Conservation (phyloP, 2,888 invertebrate genomes). For the Chaitophorus viminalis region DNA sequence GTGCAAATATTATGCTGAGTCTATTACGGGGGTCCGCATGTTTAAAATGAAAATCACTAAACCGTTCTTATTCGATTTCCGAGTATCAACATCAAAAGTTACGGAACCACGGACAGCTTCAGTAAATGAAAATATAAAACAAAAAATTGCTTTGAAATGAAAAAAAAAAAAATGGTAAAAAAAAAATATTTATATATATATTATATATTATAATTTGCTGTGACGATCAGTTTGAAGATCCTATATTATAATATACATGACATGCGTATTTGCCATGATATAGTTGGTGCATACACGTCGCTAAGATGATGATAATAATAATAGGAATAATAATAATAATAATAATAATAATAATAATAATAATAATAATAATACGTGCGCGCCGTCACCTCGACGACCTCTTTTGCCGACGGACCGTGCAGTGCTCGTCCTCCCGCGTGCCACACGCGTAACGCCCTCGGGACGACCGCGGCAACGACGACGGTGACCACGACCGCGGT, state of each 20-base stretch:
- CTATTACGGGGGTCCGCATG: too few relatives aligned
- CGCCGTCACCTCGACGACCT: conserved; percentile 23
- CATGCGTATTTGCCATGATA: not conserved
- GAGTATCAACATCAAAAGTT: too few relatives aligned
- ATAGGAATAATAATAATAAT: not conserved
- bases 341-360: not conserved
- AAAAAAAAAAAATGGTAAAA: too few relatives aligned
- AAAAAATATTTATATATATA: too few relatives aligned
- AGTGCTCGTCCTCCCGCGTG: not conserved
- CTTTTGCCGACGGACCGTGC: conserved; percentile 14
- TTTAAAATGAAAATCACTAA: too few relatives aligned
- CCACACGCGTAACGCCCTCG: not conserved
- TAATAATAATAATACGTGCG: conserved; percentile 5
- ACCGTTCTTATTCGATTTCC: too few relatives aligned
- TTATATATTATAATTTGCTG: too few relatives aligned
- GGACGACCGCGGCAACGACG: not conserved
- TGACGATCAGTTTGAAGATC: not conserved
- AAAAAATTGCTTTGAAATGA: too few relatives aligned
- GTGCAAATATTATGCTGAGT: too few relatives aligned
- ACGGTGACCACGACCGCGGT: not conserved
- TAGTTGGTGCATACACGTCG: not conserved
- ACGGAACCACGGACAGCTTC: too few relatives aligned
- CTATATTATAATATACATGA: not conserved
- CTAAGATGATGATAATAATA: not conserved
- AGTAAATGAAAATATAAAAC: too few relatives aligned